Conservation (phyloP, 2,888 invertebrate species). For the Malacosoma neustria region DNA sequence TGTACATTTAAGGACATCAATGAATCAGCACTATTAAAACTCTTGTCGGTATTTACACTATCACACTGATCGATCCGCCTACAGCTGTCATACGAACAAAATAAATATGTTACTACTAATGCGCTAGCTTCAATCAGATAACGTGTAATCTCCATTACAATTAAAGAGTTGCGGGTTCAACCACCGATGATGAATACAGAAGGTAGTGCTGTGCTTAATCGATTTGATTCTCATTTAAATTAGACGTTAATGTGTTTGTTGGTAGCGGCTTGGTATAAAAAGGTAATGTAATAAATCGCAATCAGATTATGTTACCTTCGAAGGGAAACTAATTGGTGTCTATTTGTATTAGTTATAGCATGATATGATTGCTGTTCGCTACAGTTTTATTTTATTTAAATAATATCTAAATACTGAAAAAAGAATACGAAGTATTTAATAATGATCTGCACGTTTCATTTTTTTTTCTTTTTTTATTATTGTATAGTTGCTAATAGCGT, state of each 20-base stretch:
- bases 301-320: neutral
- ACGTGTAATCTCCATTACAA: slow-evolving; percentile 68
- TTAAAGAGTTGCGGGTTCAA: slow-evolving; percentile 60
- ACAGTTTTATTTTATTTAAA: too few species aligned
- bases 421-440: too few species aligned
- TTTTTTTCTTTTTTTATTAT: too few species aligned
- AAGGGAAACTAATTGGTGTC: too few species aligned
- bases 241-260: neutral
- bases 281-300: neutral
- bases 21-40: slow-evolving; percentile 25
- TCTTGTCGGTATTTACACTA: slow-evolving; percentile 35
- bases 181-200: slow-evolving; percentile 26
- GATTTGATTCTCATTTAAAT: neutral
- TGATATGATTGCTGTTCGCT: too few species aligned
- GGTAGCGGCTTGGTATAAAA: neutral
- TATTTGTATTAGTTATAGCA: too few species aligned
- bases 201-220: neutral
- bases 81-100: slow-evolving; percentile 68
- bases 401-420: too few species aligned
- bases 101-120: slow-evolving; percentile 72
- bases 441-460: too few species aligned
- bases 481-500: too few species aligned
- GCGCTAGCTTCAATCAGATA: slow-evolving; percentile 62
- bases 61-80: slow-evolving; percentile 57
- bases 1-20: too few species aligned